Percentiles rank a stretch among this genome's conserved stretches.
These are phyloP conservation scores for Netelia inedita DNA, from an alignment of 2,888 invertebrate genomes.

Conservation along the genomic window DNA sequence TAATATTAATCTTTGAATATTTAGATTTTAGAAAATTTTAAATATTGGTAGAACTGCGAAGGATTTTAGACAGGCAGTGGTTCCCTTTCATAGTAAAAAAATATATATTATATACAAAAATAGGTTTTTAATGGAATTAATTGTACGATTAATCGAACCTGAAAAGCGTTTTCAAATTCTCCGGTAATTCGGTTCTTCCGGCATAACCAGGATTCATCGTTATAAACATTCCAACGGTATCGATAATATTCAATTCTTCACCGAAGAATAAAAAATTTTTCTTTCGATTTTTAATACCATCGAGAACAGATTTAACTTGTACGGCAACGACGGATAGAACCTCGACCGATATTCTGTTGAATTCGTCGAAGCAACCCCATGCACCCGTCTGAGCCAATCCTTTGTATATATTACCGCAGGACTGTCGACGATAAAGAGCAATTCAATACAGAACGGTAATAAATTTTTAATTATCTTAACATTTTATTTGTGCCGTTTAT, in stretches of 20 bases:
- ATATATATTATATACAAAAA: constrained; percentile 16
- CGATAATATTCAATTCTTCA: constrained; percentile 90
- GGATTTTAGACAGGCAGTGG: neutral
- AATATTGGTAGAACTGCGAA: too few relatives aligned
- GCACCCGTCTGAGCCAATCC: constrained; percentile 98
- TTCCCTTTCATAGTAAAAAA: constrained; percentile 8
- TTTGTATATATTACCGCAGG: constrained; percentile 97
- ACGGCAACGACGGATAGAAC: constrained; percentile 98
- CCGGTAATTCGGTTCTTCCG: constrained; percentile 95
- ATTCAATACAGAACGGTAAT: neutral
- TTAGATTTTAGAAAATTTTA: too few relatives aligned
- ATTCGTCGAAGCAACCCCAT: constrained; percentile 99
- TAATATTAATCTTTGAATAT: too few relatives aligned
- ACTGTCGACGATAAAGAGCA: constrained; percentile 83
- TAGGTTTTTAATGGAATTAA: constrained; percentile 4
- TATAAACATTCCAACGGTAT: constrained; percentile 96
- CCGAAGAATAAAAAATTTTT: constrained; percentile 94
- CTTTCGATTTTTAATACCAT: constrained; percentile 94
- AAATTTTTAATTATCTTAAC: too few relatives aligned
- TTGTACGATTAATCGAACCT: constrained; percentile 78
- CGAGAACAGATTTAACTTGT: constrained; percentile 94
- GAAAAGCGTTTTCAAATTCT: constrained; percentile 89
- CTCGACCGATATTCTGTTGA: constrained; percentile 97
- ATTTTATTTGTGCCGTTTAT: too few relatives aligned
- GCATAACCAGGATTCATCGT: constrained; percentile 99